Evolutionary conservation across 2,888 invertebrate species (phyloP).

Genomic region (Eretmocerus hayati): DNA sequence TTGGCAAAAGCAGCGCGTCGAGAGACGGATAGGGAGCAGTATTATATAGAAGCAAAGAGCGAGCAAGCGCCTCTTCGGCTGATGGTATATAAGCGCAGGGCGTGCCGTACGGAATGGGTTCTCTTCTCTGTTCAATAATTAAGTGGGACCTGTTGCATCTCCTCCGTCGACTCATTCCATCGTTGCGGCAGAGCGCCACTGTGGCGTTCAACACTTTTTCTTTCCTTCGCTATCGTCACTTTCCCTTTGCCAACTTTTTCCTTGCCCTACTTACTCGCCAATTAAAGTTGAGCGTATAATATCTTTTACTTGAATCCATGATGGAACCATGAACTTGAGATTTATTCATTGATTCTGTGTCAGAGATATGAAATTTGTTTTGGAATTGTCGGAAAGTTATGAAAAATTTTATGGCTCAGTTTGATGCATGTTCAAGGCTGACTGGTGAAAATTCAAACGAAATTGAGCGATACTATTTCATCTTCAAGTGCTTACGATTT

Average conservation of each 20-base stretch:
- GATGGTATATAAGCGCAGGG: slow-evolving; percentile 12
- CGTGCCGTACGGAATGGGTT: slow-evolving; percentile 11
- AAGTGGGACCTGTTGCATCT: slow-evolving; percentile 46
- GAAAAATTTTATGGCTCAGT: too few species aligned
- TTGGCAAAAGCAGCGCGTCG: too few species aligned
- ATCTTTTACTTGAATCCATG: too few species aligned
- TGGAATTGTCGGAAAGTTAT: too few species aligned
- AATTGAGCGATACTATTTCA: too few species aligned
- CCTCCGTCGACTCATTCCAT: slow-evolving; percentile 31
- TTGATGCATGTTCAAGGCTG: too few species aligned
- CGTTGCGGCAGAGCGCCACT: slow-evolving; percentile 8
- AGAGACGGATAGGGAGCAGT: too few species aligned
- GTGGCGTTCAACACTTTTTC: slow-evolving; percentile 10
- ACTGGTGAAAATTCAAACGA: too few species aligned
- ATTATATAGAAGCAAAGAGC: neutral
- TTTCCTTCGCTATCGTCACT: neutral
- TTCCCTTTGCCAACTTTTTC: neutral
- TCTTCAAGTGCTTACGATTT: too few species aligned
- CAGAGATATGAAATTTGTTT: too few species aligned
- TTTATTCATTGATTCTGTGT: too few species aligned
- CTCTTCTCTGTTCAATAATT: slow-evolving; percentile 42
- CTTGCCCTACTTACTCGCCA: slow-evolving; percentile 25
- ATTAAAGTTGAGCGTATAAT: slow-evolving; percentile 28
- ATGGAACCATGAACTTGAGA: too few species aligned
- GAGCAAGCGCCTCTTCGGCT: slow-evolving; percentile 14